These are phyloP conservation scores for Ophion slaviceki DNA, from an alignment of 2,888 invertebrate genomes.

Conservation along the genomic window DNA sequence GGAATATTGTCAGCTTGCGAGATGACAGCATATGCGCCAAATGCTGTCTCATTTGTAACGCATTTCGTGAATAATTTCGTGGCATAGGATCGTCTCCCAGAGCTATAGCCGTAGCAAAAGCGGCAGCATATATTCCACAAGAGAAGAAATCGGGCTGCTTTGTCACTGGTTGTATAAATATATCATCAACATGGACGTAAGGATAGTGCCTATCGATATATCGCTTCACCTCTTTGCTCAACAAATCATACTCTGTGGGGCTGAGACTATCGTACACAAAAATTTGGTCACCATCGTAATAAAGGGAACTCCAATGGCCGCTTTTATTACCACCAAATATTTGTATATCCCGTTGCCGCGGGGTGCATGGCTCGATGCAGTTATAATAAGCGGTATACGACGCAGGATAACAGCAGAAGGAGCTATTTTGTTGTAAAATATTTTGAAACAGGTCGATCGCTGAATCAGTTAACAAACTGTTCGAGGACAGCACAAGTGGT, in stretches of 20 bases:
- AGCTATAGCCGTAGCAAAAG: constrained; percentile 24
- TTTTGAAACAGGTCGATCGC: constrained; percentile 39
- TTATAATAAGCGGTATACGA: no score
- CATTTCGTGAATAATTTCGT: neutral
- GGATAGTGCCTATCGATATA: constrained; percentile 48
- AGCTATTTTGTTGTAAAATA: constrained; percentile 25
- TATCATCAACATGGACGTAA: neutral
- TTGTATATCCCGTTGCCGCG: no score
- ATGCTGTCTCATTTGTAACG: constrained; percentile 9
- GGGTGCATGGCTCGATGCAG: no score
- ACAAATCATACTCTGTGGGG: constrained; percentile 3
- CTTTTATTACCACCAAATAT: no score
- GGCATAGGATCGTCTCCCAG: neutral
- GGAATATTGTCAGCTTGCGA: neutral
- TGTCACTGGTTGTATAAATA: constrained; percentile 13
- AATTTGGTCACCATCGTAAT: constrained; percentile 32
- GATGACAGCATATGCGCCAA: neutral
- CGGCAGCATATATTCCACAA: constrained; percentile 57
- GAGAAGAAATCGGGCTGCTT: constrained; percentile 46
- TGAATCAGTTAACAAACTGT: constrained; percentile 22
- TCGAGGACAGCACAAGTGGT: neutral
- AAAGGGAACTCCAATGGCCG: constrained; percentile 7
- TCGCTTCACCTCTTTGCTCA: constrained; percentile 29
- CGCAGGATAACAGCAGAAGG: neutral
- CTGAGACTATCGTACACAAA: constrained; percentile 45